These are phyloP conservation scores for Drosophila merina DNA, from an alignment of 2,888 invertebrate genomes.

Conservation along the genomic window DNA sequence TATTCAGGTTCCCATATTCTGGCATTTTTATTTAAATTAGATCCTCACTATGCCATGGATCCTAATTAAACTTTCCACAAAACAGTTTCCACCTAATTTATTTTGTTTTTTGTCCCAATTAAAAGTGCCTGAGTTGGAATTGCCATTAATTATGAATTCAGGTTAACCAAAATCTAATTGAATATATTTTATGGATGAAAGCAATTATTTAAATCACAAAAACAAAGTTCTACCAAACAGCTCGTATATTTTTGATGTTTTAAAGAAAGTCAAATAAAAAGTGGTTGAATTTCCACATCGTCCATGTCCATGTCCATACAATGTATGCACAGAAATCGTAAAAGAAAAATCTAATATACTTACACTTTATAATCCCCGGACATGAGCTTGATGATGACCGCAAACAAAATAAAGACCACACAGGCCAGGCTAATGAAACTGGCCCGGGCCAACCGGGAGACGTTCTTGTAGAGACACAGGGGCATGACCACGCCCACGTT, in stretches of 20 bases:
- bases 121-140: no score
- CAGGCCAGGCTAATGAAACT: constrained; percentile 86
- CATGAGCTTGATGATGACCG: constrained; percentile 85
- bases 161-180: constrained; percentile 12
- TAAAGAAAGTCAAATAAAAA: background rate
- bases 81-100: background rate
- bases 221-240: background rate
- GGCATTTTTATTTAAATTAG: no score
- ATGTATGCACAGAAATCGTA: constrained; percentile 4
- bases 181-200: constrained; percentile 5
- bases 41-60: no score
- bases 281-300: background rate
- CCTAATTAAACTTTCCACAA: background rate
- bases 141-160: constrained; percentile 6
- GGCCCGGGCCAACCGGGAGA: constrained; percentile 84
- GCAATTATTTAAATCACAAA: background rate
- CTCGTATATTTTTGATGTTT: background rate
- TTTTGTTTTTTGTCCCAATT: background rate
- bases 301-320: background rate
- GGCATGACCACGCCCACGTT: constrained; percentile 91
- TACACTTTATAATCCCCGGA: constrained; percentile 87
- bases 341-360: constrained; percentile 82
- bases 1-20: no score
- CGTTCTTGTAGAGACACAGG: constrained; percentile 91
- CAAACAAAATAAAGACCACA: constrained; percentile 89